Base-by-base conservation (phyloP, 2,797 vertebrate genomes). In the Euthynnus affinis region DNA sequence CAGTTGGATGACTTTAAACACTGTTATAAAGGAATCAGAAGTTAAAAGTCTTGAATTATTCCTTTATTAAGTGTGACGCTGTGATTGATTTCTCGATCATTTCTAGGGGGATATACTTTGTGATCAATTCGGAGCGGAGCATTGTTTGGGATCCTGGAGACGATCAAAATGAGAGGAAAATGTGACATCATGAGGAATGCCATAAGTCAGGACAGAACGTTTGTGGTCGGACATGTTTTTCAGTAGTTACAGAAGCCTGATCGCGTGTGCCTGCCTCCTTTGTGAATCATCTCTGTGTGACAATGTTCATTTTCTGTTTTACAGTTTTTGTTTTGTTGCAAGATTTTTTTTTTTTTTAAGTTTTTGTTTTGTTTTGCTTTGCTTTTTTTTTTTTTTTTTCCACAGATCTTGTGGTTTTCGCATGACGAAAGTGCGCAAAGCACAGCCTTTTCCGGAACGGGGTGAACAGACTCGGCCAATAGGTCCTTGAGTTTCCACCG, bases 401-500 rank as follows among this genome's bases (percentile, higher is more conserved):
- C 80, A 79, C 63, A 92, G 90, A 86, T 87, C 87, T 80, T 90
- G 88, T 70, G 90, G 91, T 92, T 94, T 91, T 84, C 77, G 69
- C 88, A 89, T 93, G 94, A 94, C 89, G 80, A 90, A 90, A 92
- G 89, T 91, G 87, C 78, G 64, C 79, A 34, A 34, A 87, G 87
- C 56, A 14, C 77, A 49, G 83, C 86, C 83, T 91, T 93, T 92
- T 94, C 92, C 88, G 84, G 88, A 92, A 83, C 20, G 67, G 88
- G 90, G 91, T 89, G 89, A 92, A 79, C 72, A 57, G 37, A 32
- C 80, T 84, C 75, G 79, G 93, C 95, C 93, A 93, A 90, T 74
- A 76, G 91, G 92, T 94, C 94, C 93, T 94, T 88, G 90, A 89
- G 93, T 96, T 96, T 95, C 96, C 96, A 95, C 96, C 95, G 90